Evolutionary conservation across 1,140 invertebrate species (phyloP), one percentile per base, ranked within the genome.

Genomic region (Stegodyphus mimosarum): DNA sequence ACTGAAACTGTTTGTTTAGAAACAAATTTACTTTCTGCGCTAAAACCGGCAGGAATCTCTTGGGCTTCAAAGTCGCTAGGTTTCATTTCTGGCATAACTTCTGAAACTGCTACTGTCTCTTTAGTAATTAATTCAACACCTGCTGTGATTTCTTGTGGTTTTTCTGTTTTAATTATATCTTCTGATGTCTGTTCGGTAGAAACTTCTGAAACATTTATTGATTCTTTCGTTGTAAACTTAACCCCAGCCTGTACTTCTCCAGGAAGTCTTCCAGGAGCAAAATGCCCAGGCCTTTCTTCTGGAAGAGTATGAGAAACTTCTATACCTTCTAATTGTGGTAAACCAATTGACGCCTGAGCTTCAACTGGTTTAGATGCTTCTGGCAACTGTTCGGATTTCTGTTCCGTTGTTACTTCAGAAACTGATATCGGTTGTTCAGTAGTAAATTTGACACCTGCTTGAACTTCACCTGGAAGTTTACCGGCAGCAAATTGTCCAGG

Each of bases 181-280:
- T 76, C 67, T 51, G 86, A 17, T 53, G 66, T 64, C 55, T 87
- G 86, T 78, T 87, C 72, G 18, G 55, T 69, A 63, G 86, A 73
- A 18, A 88, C 69, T 83, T 88, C 88, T n/a, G 87, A 86, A 75
- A 88, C 76, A 51, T 51, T 69, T 55, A 87, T 60, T 67, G 87
- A 78, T 51, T 87, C 76, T 80, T 87, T 75, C 15, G 87, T 72
- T 6, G 73, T 72, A 11, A 87, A 76, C 52, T 77, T 87, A 53
- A 86, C 60, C 17, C 18, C 77, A 66, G 87, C 87, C 17, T 86
- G 87, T 50, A 87, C 83, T 70, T 86, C 74, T 15, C 87, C 79
- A 17, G 87, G 87, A 18, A 88, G 51, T 67, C 75, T 72, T 52
- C 88, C 88, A 75, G 88, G 87, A 18, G 66, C 79, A 80, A 88